Evolutionary conservation across 1,140 invertebrate species (phyloP).

Genomic region (Diploscapter pachys): DNA sequence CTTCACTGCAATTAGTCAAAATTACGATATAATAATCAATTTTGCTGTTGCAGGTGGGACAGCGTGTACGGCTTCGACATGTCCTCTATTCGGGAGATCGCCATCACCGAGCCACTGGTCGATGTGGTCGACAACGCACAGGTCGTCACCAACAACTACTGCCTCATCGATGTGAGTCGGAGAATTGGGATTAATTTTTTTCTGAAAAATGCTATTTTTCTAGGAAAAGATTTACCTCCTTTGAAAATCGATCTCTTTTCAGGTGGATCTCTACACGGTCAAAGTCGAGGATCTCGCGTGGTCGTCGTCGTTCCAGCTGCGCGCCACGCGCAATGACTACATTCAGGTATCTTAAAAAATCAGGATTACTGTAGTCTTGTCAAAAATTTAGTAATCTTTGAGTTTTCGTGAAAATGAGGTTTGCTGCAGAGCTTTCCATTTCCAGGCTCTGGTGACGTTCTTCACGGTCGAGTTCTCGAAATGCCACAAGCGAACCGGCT

Average conservation of each 20-base stretch:
- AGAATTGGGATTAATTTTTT: no score
- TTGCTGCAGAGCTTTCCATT: neutral
- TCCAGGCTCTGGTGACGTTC: constrained; percentile 90
- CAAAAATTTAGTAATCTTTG: neutral
- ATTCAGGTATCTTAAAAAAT: constrained; percentile 62
- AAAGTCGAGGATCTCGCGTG: constrained; percentile 90
- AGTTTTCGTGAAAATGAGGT: neutral
- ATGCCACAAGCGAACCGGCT: constrained; percentile 96
- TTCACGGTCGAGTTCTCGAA: constrained; percentile 99
- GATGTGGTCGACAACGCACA: constrained; percentile 98
- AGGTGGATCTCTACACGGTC: constrained; percentile 89
- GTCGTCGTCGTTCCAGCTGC: constrained; percentile 79
- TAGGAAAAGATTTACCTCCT: no score
- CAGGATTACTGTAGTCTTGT: no score
- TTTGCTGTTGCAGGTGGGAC: constrained; percentile 78
- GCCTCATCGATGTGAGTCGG: constrained; percentile 63
- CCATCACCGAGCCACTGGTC: constrained; percentile 93
- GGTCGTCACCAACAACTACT: constrained; percentile 73
- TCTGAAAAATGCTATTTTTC: no score
- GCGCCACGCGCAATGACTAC: constrained; percentile 86
- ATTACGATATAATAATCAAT: no score
- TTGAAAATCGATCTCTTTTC: no score
- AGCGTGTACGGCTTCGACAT: constrained; percentile 99
- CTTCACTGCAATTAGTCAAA: no score
- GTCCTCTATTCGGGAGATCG: constrained; percentile 93